A percentile compares a stretch with the other conserved stretches of the same genome.
phyloP scores from a whole-genome alignment of 2,888 invertebrate species.

The Caenorhabditis imperialis region DNA sequence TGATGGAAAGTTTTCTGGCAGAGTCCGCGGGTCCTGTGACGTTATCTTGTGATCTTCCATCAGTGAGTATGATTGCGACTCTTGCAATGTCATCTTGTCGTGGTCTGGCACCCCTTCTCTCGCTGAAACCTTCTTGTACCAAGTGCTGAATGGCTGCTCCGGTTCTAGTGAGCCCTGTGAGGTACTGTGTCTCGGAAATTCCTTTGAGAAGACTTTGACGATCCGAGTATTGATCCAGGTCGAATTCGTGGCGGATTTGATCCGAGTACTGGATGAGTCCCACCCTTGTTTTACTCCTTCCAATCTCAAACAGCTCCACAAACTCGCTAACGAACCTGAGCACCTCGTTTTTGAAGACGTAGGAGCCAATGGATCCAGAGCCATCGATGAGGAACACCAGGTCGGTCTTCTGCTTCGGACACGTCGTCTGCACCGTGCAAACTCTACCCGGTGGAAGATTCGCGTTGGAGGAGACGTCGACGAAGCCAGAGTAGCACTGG shows the following conservation, averaged over 20 bases:
- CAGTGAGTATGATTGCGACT: constrained; percentile 79
- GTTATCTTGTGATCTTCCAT: constrained; percentile 79
- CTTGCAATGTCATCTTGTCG: constrained; percentile 57
- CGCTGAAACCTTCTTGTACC: constrained; percentile 77
- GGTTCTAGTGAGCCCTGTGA: constrained; percentile 77
- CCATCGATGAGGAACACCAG: constrained; percentile 78
- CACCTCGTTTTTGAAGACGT: constrained; percentile 77
- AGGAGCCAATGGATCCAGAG: constrained; percentile 78
- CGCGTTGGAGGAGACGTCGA: constrained; percentile 77
- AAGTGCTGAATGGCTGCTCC: constrained; percentile 78
- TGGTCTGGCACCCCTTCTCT: constrained; percentile 75
- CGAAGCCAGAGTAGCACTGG: constrained; percentile 77
- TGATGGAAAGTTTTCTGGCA: constrained; percentile 76
- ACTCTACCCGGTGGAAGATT: constrained; percentile 77
- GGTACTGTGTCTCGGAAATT: constrained; percentile 62
- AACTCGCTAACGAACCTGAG: constrained; percentile 77
- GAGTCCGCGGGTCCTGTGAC: constrained; percentile 78
- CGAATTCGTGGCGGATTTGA: constrained; percentile 78
- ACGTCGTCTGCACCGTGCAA: constrained; percentile 77
- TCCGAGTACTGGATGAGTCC: constrained; percentile 78
- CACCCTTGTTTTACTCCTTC: constrained; percentile 76
- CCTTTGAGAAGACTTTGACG: constrained; percentile 49
- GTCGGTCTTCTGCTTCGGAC: constrained; percentile 74
- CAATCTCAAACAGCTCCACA: constrained; percentile 78
- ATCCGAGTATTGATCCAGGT: constrained; percentile 68